Percentiles rank a stretch among this genome's conserved stretches.
phyloP scores from a whole-genome alignment of 2,888 invertebrate species.

The Acronicta psi region DNA sequence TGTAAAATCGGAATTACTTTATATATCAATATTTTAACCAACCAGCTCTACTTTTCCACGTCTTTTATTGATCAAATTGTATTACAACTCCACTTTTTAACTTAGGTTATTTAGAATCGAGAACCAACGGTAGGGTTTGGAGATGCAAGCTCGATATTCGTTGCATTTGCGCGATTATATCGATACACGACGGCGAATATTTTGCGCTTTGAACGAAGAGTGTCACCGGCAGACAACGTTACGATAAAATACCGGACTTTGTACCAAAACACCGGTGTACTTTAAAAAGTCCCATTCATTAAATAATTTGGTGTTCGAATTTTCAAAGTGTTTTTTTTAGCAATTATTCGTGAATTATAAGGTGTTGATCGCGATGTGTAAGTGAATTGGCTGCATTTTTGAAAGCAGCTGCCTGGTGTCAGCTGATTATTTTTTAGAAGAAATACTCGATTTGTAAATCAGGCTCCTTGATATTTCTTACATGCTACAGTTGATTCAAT shows the following conservation, averaged over 20 bases:
- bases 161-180: constrained; percentile 79
- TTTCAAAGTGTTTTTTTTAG: not conserved
- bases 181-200: constrained; percentile 81
- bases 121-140: constrained; percentile 61
- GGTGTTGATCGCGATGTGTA: not conserved
- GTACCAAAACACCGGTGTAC: constrained; percentile 54
- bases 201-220: constrained; percentile 75
- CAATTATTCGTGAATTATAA: constrained; percentile 1
- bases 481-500: no score
- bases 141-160: constrained; percentile 75
- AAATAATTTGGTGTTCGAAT: constrained; percentile 15
- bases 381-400: not conserved
- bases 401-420: not conserved
- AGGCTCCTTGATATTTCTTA: no score
- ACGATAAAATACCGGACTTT: constrained; percentile 72
- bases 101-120: constrained; percentile 34
- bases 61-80: no score
- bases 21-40: no score
- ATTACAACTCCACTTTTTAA: not conserved
- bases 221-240: constrained; percentile 65
- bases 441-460: no score
- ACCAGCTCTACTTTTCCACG: no score
- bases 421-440: not conserved
- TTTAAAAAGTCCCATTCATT: constrained; percentile 45
- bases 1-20: no score